Evolutionary conservation across 2,797 vertebrate genomes (phyloP).

Genomic region (Otolemur crassicaudatus): DNA sequence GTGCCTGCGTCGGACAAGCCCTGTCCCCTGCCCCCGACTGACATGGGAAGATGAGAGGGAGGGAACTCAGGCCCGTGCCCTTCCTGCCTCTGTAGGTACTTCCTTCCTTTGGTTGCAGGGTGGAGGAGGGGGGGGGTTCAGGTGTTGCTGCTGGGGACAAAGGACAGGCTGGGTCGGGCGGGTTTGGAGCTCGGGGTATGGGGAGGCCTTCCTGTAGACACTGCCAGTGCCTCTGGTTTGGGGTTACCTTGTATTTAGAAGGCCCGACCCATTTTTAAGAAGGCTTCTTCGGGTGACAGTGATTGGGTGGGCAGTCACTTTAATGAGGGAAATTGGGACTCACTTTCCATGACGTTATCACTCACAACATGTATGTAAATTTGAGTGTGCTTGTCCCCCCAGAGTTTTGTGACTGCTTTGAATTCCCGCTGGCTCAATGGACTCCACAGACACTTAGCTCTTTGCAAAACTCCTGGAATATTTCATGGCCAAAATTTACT

Average conservation of each 20-base stretch:
- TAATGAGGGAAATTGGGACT: neutral
- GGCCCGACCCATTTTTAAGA: neutral
- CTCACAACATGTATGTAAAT: neutral
- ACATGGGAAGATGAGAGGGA: rapidly evolving
- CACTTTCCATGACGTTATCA: rapidly evolving
- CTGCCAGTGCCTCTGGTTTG: too few relatives aligned
- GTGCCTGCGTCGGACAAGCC: rapidly evolving
- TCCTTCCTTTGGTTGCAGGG: neutral
- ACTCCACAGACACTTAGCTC: too few relatives aligned
- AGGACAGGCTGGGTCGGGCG: too few relatives aligned
- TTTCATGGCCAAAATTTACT: neutral
- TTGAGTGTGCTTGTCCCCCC: neutral
- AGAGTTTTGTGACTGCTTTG: too few relatives aligned
- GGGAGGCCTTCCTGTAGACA: neutral
- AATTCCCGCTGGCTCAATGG: neutral
- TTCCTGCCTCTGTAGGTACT: rapidly evolving
- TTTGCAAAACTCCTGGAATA: neutral
- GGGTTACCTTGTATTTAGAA: rapidly evolving
- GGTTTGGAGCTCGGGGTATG: rapidly evolving
- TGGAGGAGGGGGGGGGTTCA: too few relatives aligned
- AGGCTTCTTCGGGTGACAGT: neutral
- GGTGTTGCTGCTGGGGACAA: neutral
- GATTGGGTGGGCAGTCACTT: too few relatives aligned
- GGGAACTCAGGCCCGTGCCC: rapidly evolving
- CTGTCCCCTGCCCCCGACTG: too few relatives aligned